Base-by-base conservation (phyloP, 2,113 vertebrate genomes). In the Notiomystis cincta region DNA sequence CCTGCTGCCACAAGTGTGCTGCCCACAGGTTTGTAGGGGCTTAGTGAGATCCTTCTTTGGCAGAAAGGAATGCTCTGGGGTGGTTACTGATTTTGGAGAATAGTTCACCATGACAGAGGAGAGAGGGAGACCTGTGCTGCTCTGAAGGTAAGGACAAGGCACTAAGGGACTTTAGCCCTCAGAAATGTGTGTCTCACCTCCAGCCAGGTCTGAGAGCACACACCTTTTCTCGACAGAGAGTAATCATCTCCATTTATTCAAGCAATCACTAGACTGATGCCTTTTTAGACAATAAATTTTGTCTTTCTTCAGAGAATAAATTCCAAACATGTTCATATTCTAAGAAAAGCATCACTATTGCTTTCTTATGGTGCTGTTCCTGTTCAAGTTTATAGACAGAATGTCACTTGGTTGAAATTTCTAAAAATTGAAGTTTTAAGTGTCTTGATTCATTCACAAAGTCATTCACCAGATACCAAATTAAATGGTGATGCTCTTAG, bases 121-220 rank as follows among this genome's bases (percentile, higher is more conserved):
- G 40, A 82, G 31, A 21, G 30, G 4, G 12, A 35, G 24, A 44
- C 11, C 30, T 40, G 19, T 38, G 27, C 40, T 84, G 31, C 25
- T 82, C 50, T 75, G 35, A 61, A 82, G 60, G 17, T 20, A 30
- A 85, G 42, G 64, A 27, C 35, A 79, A 62, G 38, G 4, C 38
- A 57, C 28, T 45, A 40, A 10, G 40, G 40, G 30, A 23, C 19
- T 94, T 50, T 44, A 21, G 19, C 70, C 57, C 50, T 73, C 96
- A 98, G 98, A 98, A 98, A 97, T 98, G 96, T 96, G 53, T 53
- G 96, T 2, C 97, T 98, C 65, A 95, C 97, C 15, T 96, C 98
- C 1, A 97, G 97, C 81, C 97, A 98, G 95, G 96, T 94, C 10
- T 98, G 30, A 98, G 93, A 96, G 97, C 98, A 40, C 94, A 93